Evolutionary conservation across 37 sponge, comb jelly and placozoan species (phyloP).

Genomic region (Sycon ciliatum): DNA sequence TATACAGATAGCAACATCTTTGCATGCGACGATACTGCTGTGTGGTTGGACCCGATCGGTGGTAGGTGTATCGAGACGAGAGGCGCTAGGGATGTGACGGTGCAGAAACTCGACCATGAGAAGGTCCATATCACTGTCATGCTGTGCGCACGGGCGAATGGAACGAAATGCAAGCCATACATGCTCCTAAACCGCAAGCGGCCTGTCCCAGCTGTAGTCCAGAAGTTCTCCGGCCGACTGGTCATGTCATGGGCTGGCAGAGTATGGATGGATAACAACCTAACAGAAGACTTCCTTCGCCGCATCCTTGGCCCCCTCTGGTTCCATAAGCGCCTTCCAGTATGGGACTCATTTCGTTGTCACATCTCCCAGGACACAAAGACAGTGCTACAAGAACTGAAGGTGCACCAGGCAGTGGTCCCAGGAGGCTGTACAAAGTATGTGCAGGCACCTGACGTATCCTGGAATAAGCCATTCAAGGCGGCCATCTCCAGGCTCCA

Average conservation of each 20-base stretch:
- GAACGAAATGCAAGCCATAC: not conserved
- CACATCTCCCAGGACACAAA: not conserved
- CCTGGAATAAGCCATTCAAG: not conserved
- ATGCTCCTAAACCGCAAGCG: too few species aligned
- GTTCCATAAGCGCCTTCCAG: not conserved
- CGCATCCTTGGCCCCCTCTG: not conserved
- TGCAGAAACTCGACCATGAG: too few species aligned
- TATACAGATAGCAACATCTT: not conserved
- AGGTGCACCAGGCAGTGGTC: not conserved
- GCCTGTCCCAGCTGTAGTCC: not conserved
- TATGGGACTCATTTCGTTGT: not conserved
- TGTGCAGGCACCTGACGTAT: not conserved
- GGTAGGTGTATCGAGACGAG: not conserved
- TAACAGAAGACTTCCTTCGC: not conserved
- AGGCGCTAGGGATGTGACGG: not conserved
- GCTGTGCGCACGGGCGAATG: not conserved
- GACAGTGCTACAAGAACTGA: not conserved
- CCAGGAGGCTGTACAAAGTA: not conserved
- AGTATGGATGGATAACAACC: constrained; percentile 11
- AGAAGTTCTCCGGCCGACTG: not conserved
- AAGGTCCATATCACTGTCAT: too few species aligned
- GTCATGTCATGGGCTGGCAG: not conserved
- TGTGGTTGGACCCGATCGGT: constrained; percentile 1
- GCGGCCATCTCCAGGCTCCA: not conserved
- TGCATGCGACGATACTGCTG: not conserved